Base-by-base conservation (phyloP, 2,888 invertebrate species). In the Hirtodrosophila histrioides region DNA sequence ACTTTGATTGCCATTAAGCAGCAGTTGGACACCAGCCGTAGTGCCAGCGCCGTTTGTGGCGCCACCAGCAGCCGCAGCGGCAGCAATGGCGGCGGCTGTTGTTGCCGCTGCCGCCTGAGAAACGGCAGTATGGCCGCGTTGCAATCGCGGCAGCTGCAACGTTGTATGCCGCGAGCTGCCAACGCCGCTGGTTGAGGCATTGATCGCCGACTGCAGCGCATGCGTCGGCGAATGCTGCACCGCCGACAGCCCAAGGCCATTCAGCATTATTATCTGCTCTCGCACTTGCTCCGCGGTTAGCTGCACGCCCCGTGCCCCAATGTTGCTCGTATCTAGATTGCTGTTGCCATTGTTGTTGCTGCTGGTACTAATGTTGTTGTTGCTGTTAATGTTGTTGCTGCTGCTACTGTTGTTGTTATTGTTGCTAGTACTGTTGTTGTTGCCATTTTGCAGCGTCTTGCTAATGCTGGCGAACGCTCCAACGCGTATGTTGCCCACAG, bases 401-500 rank as follows among this genome's bases (percentile, higher is more conserved):
- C 3, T 70, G 27, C 10, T 63, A 39, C 17, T 53, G 24, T 50
- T 81, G 8, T 60, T 71, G 55, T 54, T 82, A 40, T 12, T 43
- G 17, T 24, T 54, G 33, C 11, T 64, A 35, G 3, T 62, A 35
- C 1, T 70, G 41, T 5, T 67, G 61, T 17, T 66, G 48, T 27
- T 48, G 27, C 77, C 81, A 53, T 87, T 89, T 35, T 81, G 88
- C 37, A 89, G 48, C 6, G 88, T 81, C 29, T 90, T 90, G 48
- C 40, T 82, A 3, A 90, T 79, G 68, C 85, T 90, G 37, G 89
- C 89, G 65, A 89, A 86, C 35, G 87, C 88, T 9, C 90, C 90
- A n/a, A 89, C 89, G 0, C 89, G 83, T 56, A 89, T 89, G 29
- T 89, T 89, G 29, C 90, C 90, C 23, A 90, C 78, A 36, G 72